phyloP scores from a whole-genome alignment of 92 coral and sea anemone genomes.

The Hydrozoanthus gracilis region DNA sequence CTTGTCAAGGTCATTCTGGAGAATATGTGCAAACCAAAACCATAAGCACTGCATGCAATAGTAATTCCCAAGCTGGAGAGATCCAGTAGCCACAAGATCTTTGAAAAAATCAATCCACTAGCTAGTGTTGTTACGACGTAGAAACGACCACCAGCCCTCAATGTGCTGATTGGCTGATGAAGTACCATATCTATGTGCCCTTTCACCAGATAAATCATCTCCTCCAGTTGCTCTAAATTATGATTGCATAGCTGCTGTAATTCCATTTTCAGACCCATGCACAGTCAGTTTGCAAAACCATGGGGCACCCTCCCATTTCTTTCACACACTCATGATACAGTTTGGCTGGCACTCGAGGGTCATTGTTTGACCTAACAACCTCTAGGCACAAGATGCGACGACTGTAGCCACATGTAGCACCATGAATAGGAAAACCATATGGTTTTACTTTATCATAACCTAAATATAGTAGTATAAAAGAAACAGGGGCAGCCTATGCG shows the following conservation, averaged over 20 bases:
- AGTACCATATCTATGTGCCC: conserved; percentile 14
- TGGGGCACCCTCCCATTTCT: conserved; percentile 10
- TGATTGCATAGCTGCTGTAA: neutral
- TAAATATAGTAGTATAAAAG: too few species aligned
- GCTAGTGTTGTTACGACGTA: conserved; percentile 13
- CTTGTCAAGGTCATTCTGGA: conserved; percentile 26
- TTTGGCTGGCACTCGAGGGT: neutral
- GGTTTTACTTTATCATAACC: conserved; percentile 13
- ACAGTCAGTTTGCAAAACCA: neutral
- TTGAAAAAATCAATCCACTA: conserved; percentile 16
- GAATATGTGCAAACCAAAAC: conserved; percentile 19
- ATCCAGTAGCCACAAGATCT: conserved; percentile 20
- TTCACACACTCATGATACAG: neutral
- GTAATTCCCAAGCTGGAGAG: conserved; percentile 13
- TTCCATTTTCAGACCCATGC: too few species aligned
- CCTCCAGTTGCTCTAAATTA: neutral
- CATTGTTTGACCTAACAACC: neutral
- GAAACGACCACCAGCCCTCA: conserved; percentile 14
- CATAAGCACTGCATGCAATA: conserved; percentile 22
- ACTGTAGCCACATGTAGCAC: neutral
- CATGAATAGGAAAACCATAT: conserved; percentile 10
- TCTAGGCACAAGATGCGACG: neutral
- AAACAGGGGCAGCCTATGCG: neutral
- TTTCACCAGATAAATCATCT: neutral
- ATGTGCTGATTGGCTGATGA: conserved; percentile 6